phyloP scores from a whole-genome alignment of 2,797 vertebrate species.

The Bradypus variegatus region DNA sequence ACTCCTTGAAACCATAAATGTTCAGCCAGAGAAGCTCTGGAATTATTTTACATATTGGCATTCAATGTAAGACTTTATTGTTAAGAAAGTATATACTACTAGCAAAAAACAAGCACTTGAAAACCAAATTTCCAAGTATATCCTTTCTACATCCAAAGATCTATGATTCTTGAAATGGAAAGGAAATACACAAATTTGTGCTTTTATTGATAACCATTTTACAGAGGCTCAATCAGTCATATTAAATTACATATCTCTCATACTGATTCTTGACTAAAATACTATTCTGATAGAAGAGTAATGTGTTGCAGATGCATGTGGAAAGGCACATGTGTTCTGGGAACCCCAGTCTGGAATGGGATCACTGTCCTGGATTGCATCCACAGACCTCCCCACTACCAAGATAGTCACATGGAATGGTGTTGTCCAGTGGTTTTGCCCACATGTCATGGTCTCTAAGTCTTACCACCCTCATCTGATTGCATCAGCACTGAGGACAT shows the following conservation, averaged over 20 bases:
- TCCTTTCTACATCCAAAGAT: neutral
- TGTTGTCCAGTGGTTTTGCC: neutral
- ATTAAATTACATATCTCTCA: neutral
- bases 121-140: neutral
- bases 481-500: neutral
- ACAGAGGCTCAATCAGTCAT: neutral
- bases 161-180: constrained; percentile 9
- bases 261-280: constrained; percentile 2
- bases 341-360: neutral
- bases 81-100: neutral
- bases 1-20: neutral
- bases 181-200: neutral
- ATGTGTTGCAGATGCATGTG: neutral
- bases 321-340: neutral
- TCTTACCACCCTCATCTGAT: neutral
- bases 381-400: neutral
- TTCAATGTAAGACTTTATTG: neutral
- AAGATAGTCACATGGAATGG: neutral
- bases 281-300: neutral
- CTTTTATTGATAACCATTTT: constrained; percentile 18
- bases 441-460: neutral
- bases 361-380: neutral
- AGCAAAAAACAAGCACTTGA: neutral
- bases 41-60: neutral
- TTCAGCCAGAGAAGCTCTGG: neutral